A percentile compares a stretch with the other conserved stretches of the same genome.
Conservation (phyloP, 2,888 invertebrate genomes). For the Cloeon dipterum region DNA sequence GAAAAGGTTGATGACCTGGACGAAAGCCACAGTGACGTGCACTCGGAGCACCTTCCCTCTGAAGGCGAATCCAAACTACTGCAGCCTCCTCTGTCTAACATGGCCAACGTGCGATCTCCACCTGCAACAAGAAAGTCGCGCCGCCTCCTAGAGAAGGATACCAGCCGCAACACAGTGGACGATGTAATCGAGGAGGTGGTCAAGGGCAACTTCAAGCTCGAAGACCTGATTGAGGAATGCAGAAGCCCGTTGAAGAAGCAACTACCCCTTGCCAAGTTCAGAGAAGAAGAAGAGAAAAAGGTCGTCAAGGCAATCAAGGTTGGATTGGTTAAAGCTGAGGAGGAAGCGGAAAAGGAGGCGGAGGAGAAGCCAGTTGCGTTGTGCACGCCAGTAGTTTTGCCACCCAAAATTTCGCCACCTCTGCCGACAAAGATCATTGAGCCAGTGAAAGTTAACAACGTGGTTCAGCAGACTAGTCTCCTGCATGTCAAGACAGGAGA, state of each 20-base stretch:
- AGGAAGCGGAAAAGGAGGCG: slow-evolving; percentile 2
- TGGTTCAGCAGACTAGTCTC: slow-evolving; percentile 9
- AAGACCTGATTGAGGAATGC: slow-evolving; percentile 24
- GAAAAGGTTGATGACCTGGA: slow-evolving; percentile 4
- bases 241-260: slow-evolving; percentile 19
- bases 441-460: slow-evolving; percentile 9
- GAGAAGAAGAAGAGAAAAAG: slow-evolving; percentile 3
- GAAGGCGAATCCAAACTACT: slow-evolving; percentile 2
- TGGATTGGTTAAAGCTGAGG: slow-evolving; percentile 7
- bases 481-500: slow-evolving; percentile 11
- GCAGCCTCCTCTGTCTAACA: slow-evolving; percentile 5
- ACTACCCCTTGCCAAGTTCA: slow-evolving; percentile 3
- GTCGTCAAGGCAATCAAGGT: slow-evolving; percentile 13
- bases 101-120: slow-evolving; percentile 7
- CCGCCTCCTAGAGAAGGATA: slow-evolving; percentile 27
- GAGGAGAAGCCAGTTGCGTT: slow-evolving; percentile 1
- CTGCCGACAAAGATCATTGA: slow-evolving; percentile 19
- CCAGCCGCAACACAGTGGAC: slow-evolving; percentile 52
- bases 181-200: slow-evolving; percentile 80
- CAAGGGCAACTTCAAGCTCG: slow-evolving; percentile 24
- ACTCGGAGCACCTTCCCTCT: background rate
- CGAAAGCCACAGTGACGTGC: slow-evolving; percentile 3
- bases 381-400: slow-evolving; percentile 2
- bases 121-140: slow-evolving; percentile 47
- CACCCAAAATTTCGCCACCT: background rate